Base-by-base conservation (phyloP, 2,113 vertebrate genomes). In the Centropus unirufus region DNA sequence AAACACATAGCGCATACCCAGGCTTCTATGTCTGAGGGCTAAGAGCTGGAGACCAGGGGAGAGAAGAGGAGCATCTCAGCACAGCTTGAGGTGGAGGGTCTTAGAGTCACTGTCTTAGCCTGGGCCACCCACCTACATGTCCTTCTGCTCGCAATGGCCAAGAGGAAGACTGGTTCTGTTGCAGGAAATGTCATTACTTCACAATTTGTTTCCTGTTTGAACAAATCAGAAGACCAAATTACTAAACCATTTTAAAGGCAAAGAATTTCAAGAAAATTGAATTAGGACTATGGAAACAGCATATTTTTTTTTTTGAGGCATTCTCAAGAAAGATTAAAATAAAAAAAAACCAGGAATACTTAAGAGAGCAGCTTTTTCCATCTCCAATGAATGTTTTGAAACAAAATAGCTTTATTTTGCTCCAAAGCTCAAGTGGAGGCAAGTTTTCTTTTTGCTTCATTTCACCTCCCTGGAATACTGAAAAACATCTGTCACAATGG, bases 391-490 rank as follows among this genome's bases (percentile, higher is more conserved):
- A 90, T 90, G 93, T 95, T 97, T 97, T 95, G 90, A 96, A 97
- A 94, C 76, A 83, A 96, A 94, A 90, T 90, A 96, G 77, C 79
- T 88, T 85, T 74, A 83, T 85, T 96, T 92, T 86, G 13, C 36
- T 90, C 46, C n/a, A 46, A 75, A 94, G 68, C 90, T 78, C 72
- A 88, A 83, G 82, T 94, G 79, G 79, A 96, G 92, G 93, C 90
- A 90, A 96, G 88, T 93, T 96, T 95, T 96, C 90, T 94, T 96
- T 96, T 94, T 89, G 93, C 93, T 93, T 95, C 92, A 91, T 93
- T 96, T 95, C 61, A 78, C 78, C 76, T 96, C 11, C n/a, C 83
- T 87, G 49, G 61, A 92, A 94, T 83, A 94, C 2, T 92, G 90
- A 82, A 90, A 95, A 96, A 83, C 76, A 96, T 93, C 88, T 96